Evolutionary conservation across 2,113 vertebrate species (phyloP).

Genomic region (Pao palembangensis): DNA sequence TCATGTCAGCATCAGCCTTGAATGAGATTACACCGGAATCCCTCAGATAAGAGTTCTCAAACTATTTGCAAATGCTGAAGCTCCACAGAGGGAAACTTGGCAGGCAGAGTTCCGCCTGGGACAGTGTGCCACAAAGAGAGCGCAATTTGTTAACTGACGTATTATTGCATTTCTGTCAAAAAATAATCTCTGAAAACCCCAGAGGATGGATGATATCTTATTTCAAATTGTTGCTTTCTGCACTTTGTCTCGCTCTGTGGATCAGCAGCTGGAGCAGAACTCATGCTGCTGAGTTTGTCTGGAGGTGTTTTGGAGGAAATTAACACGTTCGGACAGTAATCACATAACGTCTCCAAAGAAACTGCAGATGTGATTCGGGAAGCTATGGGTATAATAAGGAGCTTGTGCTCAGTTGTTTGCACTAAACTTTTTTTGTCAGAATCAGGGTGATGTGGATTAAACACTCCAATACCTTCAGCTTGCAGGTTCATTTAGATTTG

Average conservation of each 20-base stretch:
- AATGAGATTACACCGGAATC: slow-evolving; percentile 9
- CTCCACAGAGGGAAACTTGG: slow-evolving; percentile 10
- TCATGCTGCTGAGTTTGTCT: no score
- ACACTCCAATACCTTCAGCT: no score
- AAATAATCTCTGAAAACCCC: neutral
- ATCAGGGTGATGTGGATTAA: no score
- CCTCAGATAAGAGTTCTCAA: slow-evolving; percentile 24
- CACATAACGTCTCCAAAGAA: no score
- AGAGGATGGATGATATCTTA: neutral
- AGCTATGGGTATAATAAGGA: no score
- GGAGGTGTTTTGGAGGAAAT: no score
- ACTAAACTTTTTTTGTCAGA: no score
- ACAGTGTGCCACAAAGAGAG: slow-evolving; percentile 9
- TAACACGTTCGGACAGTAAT: no score
- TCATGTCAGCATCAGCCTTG: slow-evolving; percentile 10
- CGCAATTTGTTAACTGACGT: neutral
- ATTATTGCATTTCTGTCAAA: slow-evolving; percentile 3
- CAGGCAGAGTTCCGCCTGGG: slow-evolving; percentile 3
- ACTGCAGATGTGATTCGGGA: no score
- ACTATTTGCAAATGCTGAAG: slow-evolving; percentile 4
- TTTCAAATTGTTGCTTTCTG: neutral
- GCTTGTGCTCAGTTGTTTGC: no score
- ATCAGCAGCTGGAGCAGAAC: no score
- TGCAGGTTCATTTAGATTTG: no score
- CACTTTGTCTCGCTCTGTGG: neutral